Conservation (phyloP, 2,113 vertebrate genomes). For the Gymnarchus niloticus region DNA sequence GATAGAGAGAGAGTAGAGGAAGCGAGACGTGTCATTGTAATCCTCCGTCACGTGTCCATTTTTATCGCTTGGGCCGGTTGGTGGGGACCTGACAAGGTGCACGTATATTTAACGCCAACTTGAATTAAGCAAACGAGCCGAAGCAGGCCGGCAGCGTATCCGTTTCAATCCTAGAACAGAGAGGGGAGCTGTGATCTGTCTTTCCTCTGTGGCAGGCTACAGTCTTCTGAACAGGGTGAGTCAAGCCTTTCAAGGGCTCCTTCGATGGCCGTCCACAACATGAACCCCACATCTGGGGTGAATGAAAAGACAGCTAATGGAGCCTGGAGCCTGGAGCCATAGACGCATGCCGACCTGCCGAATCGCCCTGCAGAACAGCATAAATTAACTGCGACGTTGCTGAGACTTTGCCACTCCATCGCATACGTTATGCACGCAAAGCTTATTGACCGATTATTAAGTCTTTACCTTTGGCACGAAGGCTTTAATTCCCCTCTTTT, state of each 20-base stretch:
- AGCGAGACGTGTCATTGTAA: not conserved
- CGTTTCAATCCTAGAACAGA: not conserved
- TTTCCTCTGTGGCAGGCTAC: not conserved
- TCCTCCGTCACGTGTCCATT: slow-evolving; percentile 3
- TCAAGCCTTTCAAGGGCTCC: not conserved
- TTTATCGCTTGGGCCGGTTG: not conserved
- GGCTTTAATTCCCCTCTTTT: not conserved
- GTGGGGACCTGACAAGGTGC: not conserved
- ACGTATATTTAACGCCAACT: slow-evolving; percentile 11
- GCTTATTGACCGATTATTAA: not conserved
- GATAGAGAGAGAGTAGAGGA: not conserved
- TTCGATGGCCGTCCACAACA: not conserved
- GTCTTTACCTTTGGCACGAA: not conserved
- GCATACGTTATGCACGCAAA: not conserved
- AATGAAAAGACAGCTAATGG: not conserved
- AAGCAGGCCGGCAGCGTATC: not conserved
- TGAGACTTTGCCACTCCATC: not conserved
- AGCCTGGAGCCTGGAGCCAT: not conserved
- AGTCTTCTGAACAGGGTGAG: not conserved
- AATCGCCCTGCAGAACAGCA: not conserved
- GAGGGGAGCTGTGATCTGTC: not conserved
- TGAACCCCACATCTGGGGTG: not conserved
- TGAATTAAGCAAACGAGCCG: not conserved
- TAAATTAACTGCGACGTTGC: not conserved
- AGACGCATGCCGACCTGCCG: not conserved